These are phyloP conservation scores for Spicauda simplicius DNA, from an alignment of 2,888 invertebrate species.

Conservation along the genomic window DNA sequence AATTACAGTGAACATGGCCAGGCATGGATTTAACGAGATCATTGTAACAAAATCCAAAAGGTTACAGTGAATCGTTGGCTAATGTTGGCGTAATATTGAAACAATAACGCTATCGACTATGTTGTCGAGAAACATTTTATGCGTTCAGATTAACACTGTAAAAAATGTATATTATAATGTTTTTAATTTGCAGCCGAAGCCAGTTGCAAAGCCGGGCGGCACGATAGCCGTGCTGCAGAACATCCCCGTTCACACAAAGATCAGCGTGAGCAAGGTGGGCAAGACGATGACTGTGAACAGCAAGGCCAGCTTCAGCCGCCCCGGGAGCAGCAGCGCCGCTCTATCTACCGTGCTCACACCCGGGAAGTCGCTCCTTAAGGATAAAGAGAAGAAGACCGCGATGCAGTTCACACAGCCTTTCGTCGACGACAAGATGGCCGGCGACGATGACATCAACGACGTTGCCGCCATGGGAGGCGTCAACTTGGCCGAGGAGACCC, in stretches of 20 bases:
- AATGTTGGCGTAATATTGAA: background rate
- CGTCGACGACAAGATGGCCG: constrained; percentile 85
- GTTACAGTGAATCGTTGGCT: background rate
- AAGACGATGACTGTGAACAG: constrained; percentile 80
- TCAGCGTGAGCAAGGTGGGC: constrained; percentile 68
- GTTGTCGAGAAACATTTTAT: background rate
- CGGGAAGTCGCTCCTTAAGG: constrained; percentile 88
- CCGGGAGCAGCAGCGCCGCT: constrained; percentile 57
- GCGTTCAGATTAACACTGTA: too few relatives aligned
- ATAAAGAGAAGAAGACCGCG: constrained; percentile 89
- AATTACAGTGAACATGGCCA: background rate
- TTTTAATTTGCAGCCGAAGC: constrained; percentile 54
- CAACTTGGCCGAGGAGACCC: constrained; percentile 97
- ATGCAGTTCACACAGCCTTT: constrained; percentile 63
- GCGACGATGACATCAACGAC: constrained; percentile 98
- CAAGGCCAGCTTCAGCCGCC: constrained; percentile 65
- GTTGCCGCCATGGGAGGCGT: constrained; percentile 99
- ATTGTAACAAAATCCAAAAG: background rate
- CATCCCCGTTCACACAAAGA: constrained; percentile 72
- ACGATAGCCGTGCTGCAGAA: constrained; percentile 75
- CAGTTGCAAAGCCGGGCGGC: constrained; percentile 60
- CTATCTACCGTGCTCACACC: constrained; percentile 71
- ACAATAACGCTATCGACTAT: background rate
- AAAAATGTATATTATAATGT: background rate
- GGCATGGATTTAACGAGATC: background rate